Base-by-base conservation (phyloP, 2,113 vertebrate species). In the Phalacrocorax pelagicus region DNA sequence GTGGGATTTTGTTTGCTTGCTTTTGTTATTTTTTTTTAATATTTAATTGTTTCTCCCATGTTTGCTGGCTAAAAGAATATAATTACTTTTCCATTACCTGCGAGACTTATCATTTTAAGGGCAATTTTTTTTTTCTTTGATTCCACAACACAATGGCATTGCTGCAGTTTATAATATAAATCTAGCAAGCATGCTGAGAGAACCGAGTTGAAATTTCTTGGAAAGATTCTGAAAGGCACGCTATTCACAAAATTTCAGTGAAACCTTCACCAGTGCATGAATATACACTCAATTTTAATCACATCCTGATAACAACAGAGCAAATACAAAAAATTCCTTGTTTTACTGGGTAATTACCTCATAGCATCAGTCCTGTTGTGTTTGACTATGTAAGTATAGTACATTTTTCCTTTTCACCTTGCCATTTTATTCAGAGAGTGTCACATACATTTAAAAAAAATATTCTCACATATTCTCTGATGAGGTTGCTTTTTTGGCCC, bases 1-100 rank as follows among this genome's bases (percentile, higher is more conserved):
- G 3, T 6, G 6, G 6, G 12, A 19, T 2, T 4, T 36, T 32
- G 2, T 93, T 80, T 2, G 3, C 15, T 87, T 55, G 6, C 2
- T 22, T 52, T 5, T 15, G 7, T 11, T 73, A 8, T 52, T 46
- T 62, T 38, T 65, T 65, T 36, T 75, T 27, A 74, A 65, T 13
- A 67, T 58, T 63, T 72, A 30, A 51, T 73, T 47, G 1, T 32
- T 90, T 67, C 23, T 85, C 29, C 15, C 16, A 20, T 6, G 13
- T 67, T 93, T 87, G 2, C 20, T 72, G 52, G 12, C 4, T 79
- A 67, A 18, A 85, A 38, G 38, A 67, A 17, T 40, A 36, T 15
- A 66, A 88, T 80, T 80, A 32, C 3, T 20, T 71, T 84, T 55
- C 9, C 73, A 72, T 78, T 86, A 86, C 51, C 12, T 66, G 30